Conservation (phyloP, 1,140 invertebrate genomes). For the Drosophila tristis region DNA sequence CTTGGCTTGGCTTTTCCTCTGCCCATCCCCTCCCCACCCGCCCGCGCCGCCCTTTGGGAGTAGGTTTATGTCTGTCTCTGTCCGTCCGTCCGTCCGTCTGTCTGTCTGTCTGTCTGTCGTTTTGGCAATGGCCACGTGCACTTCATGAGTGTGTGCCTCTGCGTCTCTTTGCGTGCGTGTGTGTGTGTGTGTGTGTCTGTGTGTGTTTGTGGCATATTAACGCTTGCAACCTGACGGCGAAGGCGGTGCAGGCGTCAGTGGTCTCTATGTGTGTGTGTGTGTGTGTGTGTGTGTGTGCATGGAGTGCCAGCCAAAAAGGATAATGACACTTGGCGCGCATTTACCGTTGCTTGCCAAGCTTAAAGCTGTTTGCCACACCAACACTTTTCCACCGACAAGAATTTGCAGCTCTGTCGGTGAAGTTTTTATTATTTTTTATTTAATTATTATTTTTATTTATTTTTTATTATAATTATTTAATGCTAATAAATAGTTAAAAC, state of each 20-base stretch:
- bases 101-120: constrained; percentile 35
- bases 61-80: constrained; percentile 17
- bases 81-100: background rate
- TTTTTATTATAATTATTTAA: too few species aligned
- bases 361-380: too few species aligned
- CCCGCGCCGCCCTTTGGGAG: constrained; percentile 3
- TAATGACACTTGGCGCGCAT: constrained; percentile 78
- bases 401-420: too few species aligned
- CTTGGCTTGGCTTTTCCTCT: constrained; percentile 37
- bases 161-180: constrained; percentile 23
- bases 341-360: constrained; percentile 72
- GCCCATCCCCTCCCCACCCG: constrained; percentile 1
- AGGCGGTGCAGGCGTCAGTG: constrained; percentile 13
- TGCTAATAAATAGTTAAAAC: too few species aligned
- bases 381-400: too few species aligned
- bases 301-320: constrained; percentile 73
- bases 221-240: constrained; percentile 52
- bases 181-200: constrained; percentile 30
- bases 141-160: constrained; percentile 47
- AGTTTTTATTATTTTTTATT: too few species aligned
- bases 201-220: constrained; percentile 55
- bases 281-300: constrained; percentile 41
- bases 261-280: constrained; percentile 20
- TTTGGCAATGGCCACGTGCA: constrained; percentile 69
- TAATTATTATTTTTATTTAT: too few species aligned